Conservation (phyloP, 2,797 vertebrate genomes). For the Anguilla megastoma region DNA sequence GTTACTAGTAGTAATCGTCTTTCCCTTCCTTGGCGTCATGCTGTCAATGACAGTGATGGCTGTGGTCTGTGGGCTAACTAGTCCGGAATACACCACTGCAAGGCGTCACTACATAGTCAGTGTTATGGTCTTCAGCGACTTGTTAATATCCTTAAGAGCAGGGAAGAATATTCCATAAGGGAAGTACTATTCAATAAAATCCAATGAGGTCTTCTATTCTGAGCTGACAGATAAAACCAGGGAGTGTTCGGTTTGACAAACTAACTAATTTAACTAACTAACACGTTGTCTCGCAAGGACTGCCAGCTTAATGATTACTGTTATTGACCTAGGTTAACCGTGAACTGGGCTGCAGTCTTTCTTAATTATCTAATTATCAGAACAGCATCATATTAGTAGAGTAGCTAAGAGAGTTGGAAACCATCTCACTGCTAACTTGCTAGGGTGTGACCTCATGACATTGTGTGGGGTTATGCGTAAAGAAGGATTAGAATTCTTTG, state of each 20-base stretch:
- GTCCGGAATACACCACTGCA: not conserved
- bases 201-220: not conserved
- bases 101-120: not conserved
- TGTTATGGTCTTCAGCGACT: not conserved
- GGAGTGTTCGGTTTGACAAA: not conserved
- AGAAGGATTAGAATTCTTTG: not conserved
- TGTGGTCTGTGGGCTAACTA: not conserved
- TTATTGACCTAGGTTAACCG: not conserved
- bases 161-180: not conserved
- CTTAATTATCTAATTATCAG: not conserved
- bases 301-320: not conserved
- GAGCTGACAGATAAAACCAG: not conserved
- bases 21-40: no score
- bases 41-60: not conserved
- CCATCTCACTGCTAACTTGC: not conserved
- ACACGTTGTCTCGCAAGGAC: not conserved
- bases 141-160: not conserved
- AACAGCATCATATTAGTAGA: not conserved
- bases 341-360: not conserved
- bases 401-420: not conserved
- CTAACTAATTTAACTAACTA: no score
- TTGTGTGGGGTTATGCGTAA: not conserved
- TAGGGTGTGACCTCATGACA: not conserved
- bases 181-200: no score
- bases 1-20: no score